A percentile compares a stretch with the other conserved stretches of the same genome.
phyloP scores from a whole-genome alignment of 2,888 invertebrate genomes.

The Patella pellucida region DNA sequence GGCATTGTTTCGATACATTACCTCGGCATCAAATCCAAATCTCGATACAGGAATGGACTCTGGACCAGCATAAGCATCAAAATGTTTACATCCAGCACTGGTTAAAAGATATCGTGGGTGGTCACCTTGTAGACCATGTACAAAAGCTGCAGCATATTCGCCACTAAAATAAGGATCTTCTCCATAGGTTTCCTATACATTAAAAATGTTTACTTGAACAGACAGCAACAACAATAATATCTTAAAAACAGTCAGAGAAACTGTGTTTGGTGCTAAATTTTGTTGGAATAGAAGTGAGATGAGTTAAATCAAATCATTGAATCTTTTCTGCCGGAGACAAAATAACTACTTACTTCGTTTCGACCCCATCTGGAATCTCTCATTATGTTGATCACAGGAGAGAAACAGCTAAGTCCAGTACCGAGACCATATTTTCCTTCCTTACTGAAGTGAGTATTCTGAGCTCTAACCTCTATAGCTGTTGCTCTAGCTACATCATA shows the following conservation, averaged over 20 bases:
- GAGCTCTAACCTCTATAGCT: too few relatives aligned
- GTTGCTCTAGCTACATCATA: too few relatives aligned
- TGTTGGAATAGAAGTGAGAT: too few relatives aligned
- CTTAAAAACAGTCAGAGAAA: too few relatives aligned
- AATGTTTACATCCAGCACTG: conserved; percentile 66
- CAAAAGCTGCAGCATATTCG: conserved; percentile 48
- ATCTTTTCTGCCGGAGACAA: too few relatives aligned
- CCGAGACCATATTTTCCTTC: too few relatives aligned
- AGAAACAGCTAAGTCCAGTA: too few relatives aligned
- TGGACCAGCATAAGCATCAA: conserved; percentile 64
- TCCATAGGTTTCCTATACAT: conserved; percentile 63
- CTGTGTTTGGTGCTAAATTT: too few relatives aligned
- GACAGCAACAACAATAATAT: too few relatives aligned
- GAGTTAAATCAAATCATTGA: too few relatives aligned
- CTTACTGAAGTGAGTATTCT: too few relatives aligned
- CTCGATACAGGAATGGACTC: conserved; percentile 55
- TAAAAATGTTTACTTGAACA: too few relatives aligned
- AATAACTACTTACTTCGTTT: conserved; percentile 53
- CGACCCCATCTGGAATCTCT: conserved; percentile 65
- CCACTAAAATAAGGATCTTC: conserved; percentile 64
- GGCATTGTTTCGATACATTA: conserved; percentile 19
- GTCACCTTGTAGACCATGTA: conserved; percentile 61
- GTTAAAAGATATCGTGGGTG: conserved; percentile 57
- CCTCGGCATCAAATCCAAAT: conserved; percentile 50
- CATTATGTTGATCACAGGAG: conserved; percentile 59